A percentile compares a stretch with the other conserved stretches of the same genome.
Conservation (phyloP, 2,797 vertebrate species). For the Perodicticus potto region DNA sequence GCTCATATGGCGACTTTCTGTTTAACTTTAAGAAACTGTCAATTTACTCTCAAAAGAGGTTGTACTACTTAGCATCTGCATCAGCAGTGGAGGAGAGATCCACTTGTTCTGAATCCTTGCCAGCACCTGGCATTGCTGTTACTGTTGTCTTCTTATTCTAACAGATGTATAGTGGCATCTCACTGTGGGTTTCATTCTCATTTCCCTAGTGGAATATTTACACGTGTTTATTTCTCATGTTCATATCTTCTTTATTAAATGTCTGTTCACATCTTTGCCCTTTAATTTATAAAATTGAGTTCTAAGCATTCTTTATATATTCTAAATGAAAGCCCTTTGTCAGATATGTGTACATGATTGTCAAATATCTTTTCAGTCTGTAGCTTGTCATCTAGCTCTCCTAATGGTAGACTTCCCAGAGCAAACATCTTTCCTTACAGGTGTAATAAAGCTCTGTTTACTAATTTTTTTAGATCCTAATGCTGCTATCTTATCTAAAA, state of each 20-base stretch:
- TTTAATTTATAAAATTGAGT: neutral
- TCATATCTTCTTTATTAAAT: neutral
- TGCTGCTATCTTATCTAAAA: neutral
- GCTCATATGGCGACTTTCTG: too few species aligned
- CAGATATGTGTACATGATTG: neutral
- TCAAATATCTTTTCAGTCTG: neutral
- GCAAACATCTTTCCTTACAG: neutral
- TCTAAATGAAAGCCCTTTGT: neutral
- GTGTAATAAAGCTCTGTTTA: neutral
- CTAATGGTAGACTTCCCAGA: neutral
- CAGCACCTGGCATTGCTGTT: neutral
- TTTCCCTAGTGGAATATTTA: neutral
- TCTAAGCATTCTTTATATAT: neutral
- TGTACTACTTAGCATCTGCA: neutral
- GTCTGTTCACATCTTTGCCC: neutral
- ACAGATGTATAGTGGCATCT: neutral
- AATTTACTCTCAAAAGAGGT: neutral
- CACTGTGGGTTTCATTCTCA: neutral
- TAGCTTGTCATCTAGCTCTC: neutral
- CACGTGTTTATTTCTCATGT: neutral
- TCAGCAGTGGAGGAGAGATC: neutral
- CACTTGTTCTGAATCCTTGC: neutral
- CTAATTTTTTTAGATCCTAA: neutral
- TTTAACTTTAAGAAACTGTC: neutral
- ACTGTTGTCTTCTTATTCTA: neutral